Conservation (phyloP, 2,888 invertebrate species). For the Syrphus vitripennis region DNA sequence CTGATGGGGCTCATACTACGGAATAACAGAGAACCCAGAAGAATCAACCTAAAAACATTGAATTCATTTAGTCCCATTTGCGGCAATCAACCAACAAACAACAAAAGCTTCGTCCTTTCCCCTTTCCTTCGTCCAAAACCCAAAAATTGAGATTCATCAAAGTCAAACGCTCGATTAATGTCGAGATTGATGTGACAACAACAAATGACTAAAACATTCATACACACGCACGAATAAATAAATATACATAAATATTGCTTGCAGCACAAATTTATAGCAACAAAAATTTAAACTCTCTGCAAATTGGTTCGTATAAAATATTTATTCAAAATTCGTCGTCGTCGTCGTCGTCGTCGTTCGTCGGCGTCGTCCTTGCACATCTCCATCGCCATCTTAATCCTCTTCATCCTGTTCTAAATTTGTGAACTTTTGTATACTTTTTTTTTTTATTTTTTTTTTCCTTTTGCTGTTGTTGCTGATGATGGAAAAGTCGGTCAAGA, state of each 20-base stretch:
- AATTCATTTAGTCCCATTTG: slow-evolving; percentile 37
- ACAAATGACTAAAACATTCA: slow-evolving; percentile 21
- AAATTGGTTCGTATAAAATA: not conserved
- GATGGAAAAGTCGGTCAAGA: slow-evolving; percentile 48
- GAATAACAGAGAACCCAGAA: not conserved
- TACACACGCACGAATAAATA: not conserved
- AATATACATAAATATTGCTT: too few species aligned
- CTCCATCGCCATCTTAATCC: not conserved
- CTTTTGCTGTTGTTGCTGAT: not conserved
- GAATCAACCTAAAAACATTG: slow-evolving; percentile 19
- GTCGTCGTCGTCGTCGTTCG: too few species aligned
- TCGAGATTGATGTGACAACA: slow-evolving; percentile 61
- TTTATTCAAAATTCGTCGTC: slow-evolving; percentile 22
- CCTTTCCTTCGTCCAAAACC: not conserved
- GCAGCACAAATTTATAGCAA: slow-evolving; percentile 36
- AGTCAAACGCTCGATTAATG: slow-evolving; percentile 64
- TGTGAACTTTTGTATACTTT: too few species aligned
- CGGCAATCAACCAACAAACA: not conserved
- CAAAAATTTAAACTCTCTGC: slow-evolving; percentile 27
- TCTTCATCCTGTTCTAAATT: not conserved
- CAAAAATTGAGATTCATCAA: slow-evolving; percentile 45
- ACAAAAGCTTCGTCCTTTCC: not conserved
- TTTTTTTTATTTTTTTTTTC: not conserved
- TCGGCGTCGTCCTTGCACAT: not conserved
- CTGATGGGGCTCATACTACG: too few species aligned